Conservation (phyloP, 1,140 invertebrate genomes). For the Monochamus saltuarius region DNA sequence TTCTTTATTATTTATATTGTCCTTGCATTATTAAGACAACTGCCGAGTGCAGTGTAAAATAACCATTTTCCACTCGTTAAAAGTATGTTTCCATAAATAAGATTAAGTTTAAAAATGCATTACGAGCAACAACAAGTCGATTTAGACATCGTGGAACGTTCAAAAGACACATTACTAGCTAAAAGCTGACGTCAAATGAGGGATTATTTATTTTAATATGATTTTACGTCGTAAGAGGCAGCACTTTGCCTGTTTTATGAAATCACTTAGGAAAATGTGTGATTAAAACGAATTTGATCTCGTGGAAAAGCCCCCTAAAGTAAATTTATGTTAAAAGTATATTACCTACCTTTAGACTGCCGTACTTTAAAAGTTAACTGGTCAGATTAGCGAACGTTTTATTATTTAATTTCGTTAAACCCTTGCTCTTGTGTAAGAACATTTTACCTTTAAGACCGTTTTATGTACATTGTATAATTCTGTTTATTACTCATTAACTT, state of each 20-base stretch:
- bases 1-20: too few species aligned
- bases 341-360: constrained; percentile 17
- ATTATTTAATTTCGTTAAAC: constrained; percentile 25
- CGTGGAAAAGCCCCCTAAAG: constrained; percentile 36
- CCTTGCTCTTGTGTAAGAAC: constrained; percentile 5
- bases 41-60: too few species aligned
- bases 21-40: too few species aligned
- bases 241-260: constrained; percentile 36
- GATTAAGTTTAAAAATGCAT: constrained; percentile 19
- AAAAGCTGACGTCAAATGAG: constrained; percentile 34
- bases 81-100: constrained; percentile 11
- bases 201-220: constrained; percentile 40
- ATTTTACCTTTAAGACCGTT: too few species aligned
- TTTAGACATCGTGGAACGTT: constrained; percentile 7
- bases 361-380: constrained; percentile 34
- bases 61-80: constrained; percentile 1
- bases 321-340: constrained; percentile 39
- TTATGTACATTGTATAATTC: too few species aligned
- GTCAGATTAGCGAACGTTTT: constrained; percentile 25
- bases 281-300: constrained; percentile 45
- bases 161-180: constrained; percentile 19
- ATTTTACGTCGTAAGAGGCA: constrained; percentile 36
- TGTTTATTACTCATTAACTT: too few species aligned
- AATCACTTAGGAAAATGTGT: constrained; percentile 35
- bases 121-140: constrained; percentile 1